Evolutionary conservation across 2,888 invertebrate genomes (phyloP), one percentile per base, ranked within the genome.

Genomic region (Sinelater perroti): DNA sequence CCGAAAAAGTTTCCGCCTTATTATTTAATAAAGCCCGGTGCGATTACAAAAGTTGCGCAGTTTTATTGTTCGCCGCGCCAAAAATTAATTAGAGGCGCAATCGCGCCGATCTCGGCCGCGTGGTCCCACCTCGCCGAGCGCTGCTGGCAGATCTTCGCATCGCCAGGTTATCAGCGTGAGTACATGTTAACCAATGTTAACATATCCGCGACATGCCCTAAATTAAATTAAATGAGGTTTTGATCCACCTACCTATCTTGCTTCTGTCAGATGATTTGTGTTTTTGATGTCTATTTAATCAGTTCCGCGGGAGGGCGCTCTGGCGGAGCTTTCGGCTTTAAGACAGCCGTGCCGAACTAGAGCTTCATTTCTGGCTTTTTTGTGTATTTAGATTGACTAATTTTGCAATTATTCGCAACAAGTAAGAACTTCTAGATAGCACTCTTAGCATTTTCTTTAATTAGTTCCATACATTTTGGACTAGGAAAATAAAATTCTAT

Each of bases 241-340:
- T 62, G 59, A 64, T 67, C 63, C 65, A 62, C 65, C 61, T 60
- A 64, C 63, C 63, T 63, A 62, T 64, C 62, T 65, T 67, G 67
- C 63, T 60, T 59, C 61, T 64, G 65, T 64, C 67, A 64, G 61
- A 63, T 61, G 67, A 67, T 67, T 67, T 64, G 65, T 67, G 67
- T 67, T 67, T 65, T 62, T 67, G 67, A 67, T 67, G 67, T 64
- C 56, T 62, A 64, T 61, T 60, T 67, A 65, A 67, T 67, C 67
- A 64, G 61, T 59, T 62, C 56, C 47, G 46, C 30, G 28, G 45
- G 30, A 56, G 52, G 47, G 50, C 60, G 54, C 56, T 56, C 50
- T 46, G 50, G 56, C 28, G 53, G 24, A 47, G 40, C 47, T 36
- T 42, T 28, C 35, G 42, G 45, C 53, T 36, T n/a, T 38, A 56